A percentile compares a stretch with the other conserved stretches of the same genome.
Evolutionary conservation across 2,113 vertebrate species (phyloP).

Genomic region (Corydoras maculifer): DNA sequence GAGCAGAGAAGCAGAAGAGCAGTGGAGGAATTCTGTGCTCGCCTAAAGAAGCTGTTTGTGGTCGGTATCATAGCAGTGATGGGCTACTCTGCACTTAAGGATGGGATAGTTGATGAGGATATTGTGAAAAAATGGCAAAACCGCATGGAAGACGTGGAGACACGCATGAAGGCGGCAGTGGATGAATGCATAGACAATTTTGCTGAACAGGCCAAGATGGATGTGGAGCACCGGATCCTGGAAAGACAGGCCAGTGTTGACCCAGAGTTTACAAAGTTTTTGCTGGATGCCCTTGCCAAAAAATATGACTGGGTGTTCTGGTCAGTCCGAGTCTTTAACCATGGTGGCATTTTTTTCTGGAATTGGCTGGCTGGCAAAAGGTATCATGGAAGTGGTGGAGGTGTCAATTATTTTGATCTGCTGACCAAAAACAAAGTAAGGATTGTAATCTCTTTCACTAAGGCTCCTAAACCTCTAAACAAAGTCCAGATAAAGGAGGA

Average conservation of each 20-base stretch:
- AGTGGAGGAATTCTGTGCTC: constrained; percentile 69
- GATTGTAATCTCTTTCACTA: constrained; percentile 66
- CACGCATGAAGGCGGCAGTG: constrained; percentile 67
- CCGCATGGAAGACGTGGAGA: constrained; percentile 67
- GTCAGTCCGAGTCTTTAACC: constrained; percentile 63
- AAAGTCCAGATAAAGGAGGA: constrained; percentile 58
- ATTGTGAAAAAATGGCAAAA: constrained; percentile 67
- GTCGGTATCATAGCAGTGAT: constrained; percentile 69
- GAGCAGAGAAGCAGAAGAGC: constrained; percentile 60
- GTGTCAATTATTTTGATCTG: constrained; percentile 64
- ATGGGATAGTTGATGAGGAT: constrained; percentile 55
- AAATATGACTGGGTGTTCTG: constrained; percentile 73
- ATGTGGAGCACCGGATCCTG: constrained; percentile 55
- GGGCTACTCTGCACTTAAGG: constrained; percentile 64
- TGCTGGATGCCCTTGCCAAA: constrained; percentile 55
- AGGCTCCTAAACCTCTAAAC: constrained; percentile 59
- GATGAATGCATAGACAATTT: constrained; percentile 68
- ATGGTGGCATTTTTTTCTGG: constrained; percentile 62
- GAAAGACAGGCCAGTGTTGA: constrained; percentile 45
- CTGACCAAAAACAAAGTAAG: constrained; percentile 61
- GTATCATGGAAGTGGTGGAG: constrained; percentile 59
- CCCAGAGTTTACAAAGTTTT: constrained; percentile 50
- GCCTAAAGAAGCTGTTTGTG: constrained; percentile 69
- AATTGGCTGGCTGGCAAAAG: constrained; percentile 71
- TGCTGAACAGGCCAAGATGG: constrained; percentile 61